These are phyloP conservation scores for Mus minutoides DNA, from an alignment of 2,797 vertebrate genomes.

Conservation along the genomic window DNA sequence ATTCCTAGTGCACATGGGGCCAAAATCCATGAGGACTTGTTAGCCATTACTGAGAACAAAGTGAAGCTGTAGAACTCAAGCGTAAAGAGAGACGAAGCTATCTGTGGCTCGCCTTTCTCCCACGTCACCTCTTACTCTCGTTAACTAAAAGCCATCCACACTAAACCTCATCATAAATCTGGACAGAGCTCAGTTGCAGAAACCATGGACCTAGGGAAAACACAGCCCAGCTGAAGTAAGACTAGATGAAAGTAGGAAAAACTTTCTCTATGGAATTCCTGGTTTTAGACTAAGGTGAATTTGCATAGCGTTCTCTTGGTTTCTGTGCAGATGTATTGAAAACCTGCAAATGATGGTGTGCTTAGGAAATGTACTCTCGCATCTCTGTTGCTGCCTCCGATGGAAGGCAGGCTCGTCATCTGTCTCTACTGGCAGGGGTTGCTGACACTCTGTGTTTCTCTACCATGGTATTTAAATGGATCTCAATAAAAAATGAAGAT, in stretches of 20 bases:
- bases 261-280: background rate
- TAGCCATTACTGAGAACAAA: conserved; percentile 23
- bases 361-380: background rate
- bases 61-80: conserved; percentile 17
- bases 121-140: background rate
- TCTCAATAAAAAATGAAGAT: background rate
- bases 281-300: background rate
- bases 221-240: background rate
- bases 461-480: conserved; percentile 13
- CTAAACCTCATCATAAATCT: background rate
- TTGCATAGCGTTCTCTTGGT: background rate
- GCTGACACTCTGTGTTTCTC: background rate
- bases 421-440: background rate
- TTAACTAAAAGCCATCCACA: background rate
- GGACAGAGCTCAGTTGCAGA: background rate
- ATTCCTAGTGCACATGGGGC: background rate
- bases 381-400: background rate
- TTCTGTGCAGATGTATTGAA: background rate
- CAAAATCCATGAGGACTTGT: background rate
- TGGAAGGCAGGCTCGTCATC: background rate
- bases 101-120: background rate
- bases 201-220: background rate
- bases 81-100: background rate
- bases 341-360: background rate
- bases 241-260: background rate